These are phyloP conservation scores for Pararge aegeria DNA, from an alignment of 1,140 invertebrate genomes.

Conservation along the genomic window DNA sequence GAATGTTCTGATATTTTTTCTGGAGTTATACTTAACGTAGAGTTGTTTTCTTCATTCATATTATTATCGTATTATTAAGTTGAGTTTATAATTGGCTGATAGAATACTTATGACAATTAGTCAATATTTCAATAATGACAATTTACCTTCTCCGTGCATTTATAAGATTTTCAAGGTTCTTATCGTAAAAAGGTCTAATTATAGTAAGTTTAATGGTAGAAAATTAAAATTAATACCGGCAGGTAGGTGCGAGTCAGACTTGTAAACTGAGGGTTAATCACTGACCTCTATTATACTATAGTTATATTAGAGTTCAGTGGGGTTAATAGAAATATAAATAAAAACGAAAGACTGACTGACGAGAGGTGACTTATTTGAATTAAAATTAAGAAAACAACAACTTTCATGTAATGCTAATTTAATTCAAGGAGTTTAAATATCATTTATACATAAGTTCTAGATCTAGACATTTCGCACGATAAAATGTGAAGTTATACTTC, in stretches of 20 bases:
- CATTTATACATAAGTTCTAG: conserved; percentile 64
- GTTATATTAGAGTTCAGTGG: too few species aligned
- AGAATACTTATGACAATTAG: neutral
- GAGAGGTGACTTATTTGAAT: too few species aligned
- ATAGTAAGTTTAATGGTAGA: too few species aligned
- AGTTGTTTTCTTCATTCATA: conserved; percentile 54
- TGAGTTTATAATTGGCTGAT: neutral
- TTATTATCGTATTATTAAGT: conserved; percentile 36
- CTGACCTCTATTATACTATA: too few species aligned
- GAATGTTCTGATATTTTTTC: conserved; percentile 26
- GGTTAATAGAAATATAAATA: too few species aligned
- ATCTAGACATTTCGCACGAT: conserved; percentile 46
- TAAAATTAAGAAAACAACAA: conserved; percentile 40
- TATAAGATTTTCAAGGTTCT: too few species aligned
- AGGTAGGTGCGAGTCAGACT: too few species aligned
- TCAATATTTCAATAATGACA: neutral
- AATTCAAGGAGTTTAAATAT: conserved; percentile 64
- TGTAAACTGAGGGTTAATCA: too few species aligned
- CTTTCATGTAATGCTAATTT: conserved; percentile 68
- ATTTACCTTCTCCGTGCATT: too few species aligned
- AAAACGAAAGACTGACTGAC: too few species aligned
- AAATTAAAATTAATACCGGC: too few species aligned
- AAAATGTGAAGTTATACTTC: conserved; percentile 68
- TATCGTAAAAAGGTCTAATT: too few species aligned
- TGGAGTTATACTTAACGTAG: conserved; percentile 38